Evolutionary conservation across 2,888 invertebrate genomes (phyloP).

Genomic region (Melanchra persicariae): DNA sequence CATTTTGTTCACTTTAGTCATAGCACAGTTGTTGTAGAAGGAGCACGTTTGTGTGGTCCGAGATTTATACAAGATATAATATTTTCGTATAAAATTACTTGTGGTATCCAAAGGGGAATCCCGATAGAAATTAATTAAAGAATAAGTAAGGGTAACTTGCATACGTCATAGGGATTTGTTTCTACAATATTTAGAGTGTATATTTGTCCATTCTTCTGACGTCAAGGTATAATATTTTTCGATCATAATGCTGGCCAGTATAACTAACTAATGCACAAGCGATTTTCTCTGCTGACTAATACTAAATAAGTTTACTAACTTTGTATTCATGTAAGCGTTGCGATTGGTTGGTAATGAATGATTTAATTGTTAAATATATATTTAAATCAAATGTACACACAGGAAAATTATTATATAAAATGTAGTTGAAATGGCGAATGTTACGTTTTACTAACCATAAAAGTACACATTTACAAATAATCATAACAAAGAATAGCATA

Average conservation of each 20-base stretch:
- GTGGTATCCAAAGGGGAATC: not conserved
- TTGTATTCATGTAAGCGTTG: constrained; percentile 16
- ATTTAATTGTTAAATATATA: too few species aligned
- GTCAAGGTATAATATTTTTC: constrained; percentile 39
- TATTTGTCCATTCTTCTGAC: constrained; percentile 12
- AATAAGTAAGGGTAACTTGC: not conserved
- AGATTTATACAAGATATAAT: not conserved
- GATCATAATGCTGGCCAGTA: constrained; percentile 22
- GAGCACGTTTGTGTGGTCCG: constrained; percentile 12
- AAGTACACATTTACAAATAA: not conserved
- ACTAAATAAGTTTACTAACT: not conserved
- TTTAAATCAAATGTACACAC: too few species aligned
- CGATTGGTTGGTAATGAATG: constrained; percentile 20
- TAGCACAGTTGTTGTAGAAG: constrained; percentile 15
- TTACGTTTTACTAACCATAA: constrained; percentile 13
- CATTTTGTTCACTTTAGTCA: constrained; percentile 36
- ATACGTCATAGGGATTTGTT: not conserved
- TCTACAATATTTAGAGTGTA: constrained; percentile 2
- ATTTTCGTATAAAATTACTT: not conserved
- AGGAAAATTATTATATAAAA: too few species aligned
- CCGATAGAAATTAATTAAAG: not conserved
- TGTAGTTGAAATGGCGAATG: not conserved
- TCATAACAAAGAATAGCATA: too few species aligned
- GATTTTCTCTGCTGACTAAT: constrained; percentile 15
- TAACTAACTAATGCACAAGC: constrained; percentile 35